Evolutionary conservation across 2,797 vertebrate genomes (phyloP), one percentile per base, ranked within the genome.

Genomic region (Kryptopterus vitreolus): DNA sequence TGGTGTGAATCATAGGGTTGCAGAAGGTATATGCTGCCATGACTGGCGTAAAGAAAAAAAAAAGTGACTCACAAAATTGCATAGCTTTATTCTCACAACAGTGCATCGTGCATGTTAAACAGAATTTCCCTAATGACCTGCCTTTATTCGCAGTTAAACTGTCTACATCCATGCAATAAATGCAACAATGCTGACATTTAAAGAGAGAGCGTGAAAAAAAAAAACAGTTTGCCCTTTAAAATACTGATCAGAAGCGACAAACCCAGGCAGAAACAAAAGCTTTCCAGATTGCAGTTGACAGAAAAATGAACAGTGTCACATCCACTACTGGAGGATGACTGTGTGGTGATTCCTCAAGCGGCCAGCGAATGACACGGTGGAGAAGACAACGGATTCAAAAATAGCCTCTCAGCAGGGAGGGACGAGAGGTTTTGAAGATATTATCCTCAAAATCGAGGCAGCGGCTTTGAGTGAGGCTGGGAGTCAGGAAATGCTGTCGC

Each of bases 371-470:
- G 71, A 85, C 85, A 87, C 87, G 89, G 89, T 84, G 89, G 88
- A 87, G 86, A 91, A 89, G 87, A 85, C 88, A 91, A 89, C 85
- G 86, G 92, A 90, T 92, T 92, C 91, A 93, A 93, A 94, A 93
- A 93, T 92, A 93, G 91, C 92, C 92, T 91, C 91, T 90, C 92
- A 90, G 92, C 90, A 88, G 89, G 91, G 90, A 86, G 85, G 86
- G 89, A 73, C 38, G 33, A 89, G 89, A 93, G 92, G 92, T 94
- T 84, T 91, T 93, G 89, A 91, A 94, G 94, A 94, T 94, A 93
- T 94, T 94, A 93, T 93, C 92, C 92, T 94, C 91, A 93, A 92
- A 94, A 90, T 90, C 90, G 83, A 84, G 80, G 92, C 90, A 90
- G 90, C 78, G 82, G 83, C 77, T 87, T 87, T 93, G 92, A 92